These are phyloP conservation scores for Fulmarus glacialis DNA, from an alignment of 2,113 vertebrate species.

Conservation along the genomic window DNA sequence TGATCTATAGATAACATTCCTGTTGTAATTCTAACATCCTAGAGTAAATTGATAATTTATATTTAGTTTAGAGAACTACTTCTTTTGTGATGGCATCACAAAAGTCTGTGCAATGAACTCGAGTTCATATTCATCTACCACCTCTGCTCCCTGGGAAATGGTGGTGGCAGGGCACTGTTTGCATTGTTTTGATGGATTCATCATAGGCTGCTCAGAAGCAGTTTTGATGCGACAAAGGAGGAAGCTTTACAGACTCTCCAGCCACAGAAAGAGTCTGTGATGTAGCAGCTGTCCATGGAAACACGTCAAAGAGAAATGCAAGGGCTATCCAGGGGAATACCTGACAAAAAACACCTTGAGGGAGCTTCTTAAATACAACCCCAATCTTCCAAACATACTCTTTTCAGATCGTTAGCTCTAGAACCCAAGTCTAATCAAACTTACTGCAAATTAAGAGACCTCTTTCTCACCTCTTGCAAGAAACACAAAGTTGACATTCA, in stretches of 20 bases:
- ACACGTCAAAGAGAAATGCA: not conserved
- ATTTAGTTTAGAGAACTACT: not conserved
- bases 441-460: not conserved
- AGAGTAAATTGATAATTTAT: not conserved
- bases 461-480: not conserved
- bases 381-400: not conserved
- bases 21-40: not conserved
- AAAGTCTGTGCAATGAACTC: not conserved
- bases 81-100: not conserved
- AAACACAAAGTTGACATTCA: not conserved
- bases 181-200: not conserved
- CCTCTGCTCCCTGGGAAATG: not conserved
- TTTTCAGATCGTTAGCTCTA: not conserved
- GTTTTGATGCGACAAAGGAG: not conserved
- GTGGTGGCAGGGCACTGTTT: not conserved
- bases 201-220: not conserved
- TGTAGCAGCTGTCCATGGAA: not conserved
- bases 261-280: not conserved
- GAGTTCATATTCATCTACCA: not conserved
- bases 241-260: not conserved
- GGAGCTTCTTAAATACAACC: not conserved
- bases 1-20: not conserved
- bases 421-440: not conserved
- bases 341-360: rapidly evolving
- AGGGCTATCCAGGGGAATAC: not conserved